A percentile compares a stretch with the other conserved stretches of the same genome.
These are phyloP conservation scores for Cotesia glomerata DNA, from an alignment of 1,140 invertebrate genomes.

Conservation along the genomic window DNA sequence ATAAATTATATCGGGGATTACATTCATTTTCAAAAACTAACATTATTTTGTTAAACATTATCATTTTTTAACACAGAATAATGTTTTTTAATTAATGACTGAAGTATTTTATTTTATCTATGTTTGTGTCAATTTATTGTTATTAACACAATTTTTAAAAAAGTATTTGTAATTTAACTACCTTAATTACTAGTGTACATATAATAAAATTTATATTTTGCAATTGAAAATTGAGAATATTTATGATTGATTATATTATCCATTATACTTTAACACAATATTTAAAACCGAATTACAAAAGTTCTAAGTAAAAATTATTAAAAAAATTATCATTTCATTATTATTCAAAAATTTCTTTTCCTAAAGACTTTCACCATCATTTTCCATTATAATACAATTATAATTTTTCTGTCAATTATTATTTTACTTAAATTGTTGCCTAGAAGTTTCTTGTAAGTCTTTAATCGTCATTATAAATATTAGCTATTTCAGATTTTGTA, in stretches of 20 bases:
- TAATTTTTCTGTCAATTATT: conserved; percentile 18
- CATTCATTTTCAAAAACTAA: background rate
- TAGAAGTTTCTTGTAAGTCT: conserved; percentile 15
- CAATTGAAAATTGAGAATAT: background rate
- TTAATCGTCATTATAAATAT: conserved; percentile 22
- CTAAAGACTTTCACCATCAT: background rate
- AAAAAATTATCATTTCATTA: background rate
- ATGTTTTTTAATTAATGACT: background rate
- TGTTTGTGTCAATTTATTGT: background rate
- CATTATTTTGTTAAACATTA: background rate
- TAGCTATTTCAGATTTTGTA: background rate
- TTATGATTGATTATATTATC: background rate
- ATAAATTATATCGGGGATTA: background rate
- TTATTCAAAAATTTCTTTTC: background rate
- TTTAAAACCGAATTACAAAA: background rate
- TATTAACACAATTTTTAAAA: background rate
- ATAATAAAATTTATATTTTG: conserved; percentile 11
- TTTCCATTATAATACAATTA: conserved; percentile 21
- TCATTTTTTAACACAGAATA: background rate
- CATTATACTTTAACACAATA: background rate
- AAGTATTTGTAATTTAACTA: conserved; percentile 7
- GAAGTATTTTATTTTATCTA: background rate
- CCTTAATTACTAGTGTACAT: background rate
- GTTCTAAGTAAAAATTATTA: background rate
- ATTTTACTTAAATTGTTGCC: conserved; percentile 5